Conservation (phyloP, 2,113 vertebrate species). For the Mobula birostris region DNA sequence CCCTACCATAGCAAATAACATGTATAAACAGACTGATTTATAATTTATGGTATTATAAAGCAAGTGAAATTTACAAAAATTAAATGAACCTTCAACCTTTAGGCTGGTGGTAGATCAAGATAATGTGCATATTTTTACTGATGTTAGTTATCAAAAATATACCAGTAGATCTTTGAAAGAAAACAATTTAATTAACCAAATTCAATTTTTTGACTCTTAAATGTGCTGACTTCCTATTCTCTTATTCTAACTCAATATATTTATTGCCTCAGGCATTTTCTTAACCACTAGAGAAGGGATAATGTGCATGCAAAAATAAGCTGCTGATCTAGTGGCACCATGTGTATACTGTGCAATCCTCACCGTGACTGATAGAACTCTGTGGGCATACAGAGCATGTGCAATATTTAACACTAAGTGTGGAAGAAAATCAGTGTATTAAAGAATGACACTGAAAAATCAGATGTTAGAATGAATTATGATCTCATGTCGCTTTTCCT, state of each 20-base stretch:
- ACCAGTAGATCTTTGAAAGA: neutral
- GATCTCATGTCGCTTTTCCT: neutral
- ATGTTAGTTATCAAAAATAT: no score
- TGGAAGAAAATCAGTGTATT: neutral
- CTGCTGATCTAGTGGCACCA: neutral
- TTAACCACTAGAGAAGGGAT: neutral
- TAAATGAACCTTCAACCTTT: no score
- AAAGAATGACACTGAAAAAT: neutral
- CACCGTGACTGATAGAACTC: neutral
- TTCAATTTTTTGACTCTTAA: neutral
- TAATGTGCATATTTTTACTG: no score
- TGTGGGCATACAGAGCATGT: neutral
- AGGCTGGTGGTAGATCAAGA: no score
- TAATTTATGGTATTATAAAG: no score
- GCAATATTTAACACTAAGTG: neutral
- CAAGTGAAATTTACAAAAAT: no score
- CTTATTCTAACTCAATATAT: neutral
- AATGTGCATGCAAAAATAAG: neutral
- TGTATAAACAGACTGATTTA: neutral
- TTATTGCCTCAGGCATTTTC: neutral
- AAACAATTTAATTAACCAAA: neutral
- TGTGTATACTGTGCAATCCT: neutral
- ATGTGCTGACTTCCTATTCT: neutral
- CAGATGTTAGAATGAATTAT: neutral
- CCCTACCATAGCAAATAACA: neutral